Evolutionary conservation across 2,888 invertebrate genomes (phyloP).

Genomic region (Amblyjoppa proteus): DNA sequence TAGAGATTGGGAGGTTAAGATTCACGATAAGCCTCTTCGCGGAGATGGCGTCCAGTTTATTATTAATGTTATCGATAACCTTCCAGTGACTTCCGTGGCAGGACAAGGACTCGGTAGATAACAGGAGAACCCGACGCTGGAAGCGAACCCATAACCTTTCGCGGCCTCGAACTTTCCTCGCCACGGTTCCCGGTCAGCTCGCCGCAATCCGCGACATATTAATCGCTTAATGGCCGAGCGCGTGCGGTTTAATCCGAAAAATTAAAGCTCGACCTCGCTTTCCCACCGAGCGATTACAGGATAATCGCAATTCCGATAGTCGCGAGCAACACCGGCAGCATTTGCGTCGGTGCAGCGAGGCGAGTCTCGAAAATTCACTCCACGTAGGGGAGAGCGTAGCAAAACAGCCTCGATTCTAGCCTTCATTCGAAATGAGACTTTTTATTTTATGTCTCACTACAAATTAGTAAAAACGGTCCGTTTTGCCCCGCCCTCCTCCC

Average conservation of each 20-base stretch:
- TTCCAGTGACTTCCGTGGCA: not conserved
- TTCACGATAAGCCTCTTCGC: not conserved
- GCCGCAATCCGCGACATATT: not conserved
- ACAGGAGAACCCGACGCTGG: not conserved
- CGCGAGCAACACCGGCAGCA: not conserved
- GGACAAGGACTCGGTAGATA: not conserved
- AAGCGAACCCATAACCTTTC: not conserved
- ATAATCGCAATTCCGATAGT: constrained; percentile 27
- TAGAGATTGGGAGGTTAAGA: not conserved
- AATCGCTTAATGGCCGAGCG: constrained; percentile 8
- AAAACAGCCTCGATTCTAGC: not conserved
- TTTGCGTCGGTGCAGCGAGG: constrained; percentile 24
- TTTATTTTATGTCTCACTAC: not conserved
- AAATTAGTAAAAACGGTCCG: no score
- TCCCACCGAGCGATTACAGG: constrained; percentile 3
- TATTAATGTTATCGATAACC: not conserved
- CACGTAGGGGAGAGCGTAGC: not conserved
- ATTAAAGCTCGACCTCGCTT: not conserved
- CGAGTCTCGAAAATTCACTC: constrained; percentile 4
- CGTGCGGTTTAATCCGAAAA: constrained; percentile 18
- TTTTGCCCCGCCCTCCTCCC: not conserved
- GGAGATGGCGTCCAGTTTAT: not conserved
- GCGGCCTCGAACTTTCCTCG: constrained; percentile 7
- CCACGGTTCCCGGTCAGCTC: not conserved
- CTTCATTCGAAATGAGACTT: not conserved